phyloP scores from a whole-genome alignment of 2,113 vertebrate genomes.

The Geococcyx californianus region DNA sequence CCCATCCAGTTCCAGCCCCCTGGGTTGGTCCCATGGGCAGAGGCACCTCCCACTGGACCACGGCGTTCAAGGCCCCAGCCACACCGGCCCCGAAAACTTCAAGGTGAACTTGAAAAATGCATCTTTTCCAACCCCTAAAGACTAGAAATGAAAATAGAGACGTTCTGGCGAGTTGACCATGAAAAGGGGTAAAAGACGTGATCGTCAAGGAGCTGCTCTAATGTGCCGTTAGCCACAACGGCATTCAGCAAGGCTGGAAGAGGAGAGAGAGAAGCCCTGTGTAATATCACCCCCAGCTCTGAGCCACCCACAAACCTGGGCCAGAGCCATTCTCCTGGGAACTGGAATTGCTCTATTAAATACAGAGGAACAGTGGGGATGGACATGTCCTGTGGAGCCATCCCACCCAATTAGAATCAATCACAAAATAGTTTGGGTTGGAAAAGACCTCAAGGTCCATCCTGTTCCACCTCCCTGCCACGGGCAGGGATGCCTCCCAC shows the following conservation, averaged over 20 bases:
- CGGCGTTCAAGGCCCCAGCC: too few relatives aligned
- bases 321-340: background rate
- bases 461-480: too few relatives aligned
- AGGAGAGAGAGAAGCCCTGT: background rate
- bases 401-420: too few relatives aligned
- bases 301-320: background rate
- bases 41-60: too few relatives aligned
- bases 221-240: accelerated
- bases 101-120: too few relatives aligned
- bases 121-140: accelerated
- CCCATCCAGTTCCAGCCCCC: too few relatives aligned
- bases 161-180: background rate
- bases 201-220: background rate
- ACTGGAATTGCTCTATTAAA: background rate
- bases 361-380: background rate
- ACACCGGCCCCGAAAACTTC: too few relatives aligned
- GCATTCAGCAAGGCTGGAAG: background rate
- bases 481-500: too few relatives aligned
- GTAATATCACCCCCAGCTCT: accelerated
- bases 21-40: too few relatives aligned
- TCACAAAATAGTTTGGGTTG: too few relatives aligned
- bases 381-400: accelerated
- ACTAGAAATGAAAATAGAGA: background rate
- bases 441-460: too few relatives aligned
- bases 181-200: background rate